Percentiles rank a stretch among this genome's conserved stretches.
These are phyloP conservation scores for Ligdia adustata DNA, from an alignment of 2,888 invertebrate genomes.

Conservation along the genomic window DNA sequence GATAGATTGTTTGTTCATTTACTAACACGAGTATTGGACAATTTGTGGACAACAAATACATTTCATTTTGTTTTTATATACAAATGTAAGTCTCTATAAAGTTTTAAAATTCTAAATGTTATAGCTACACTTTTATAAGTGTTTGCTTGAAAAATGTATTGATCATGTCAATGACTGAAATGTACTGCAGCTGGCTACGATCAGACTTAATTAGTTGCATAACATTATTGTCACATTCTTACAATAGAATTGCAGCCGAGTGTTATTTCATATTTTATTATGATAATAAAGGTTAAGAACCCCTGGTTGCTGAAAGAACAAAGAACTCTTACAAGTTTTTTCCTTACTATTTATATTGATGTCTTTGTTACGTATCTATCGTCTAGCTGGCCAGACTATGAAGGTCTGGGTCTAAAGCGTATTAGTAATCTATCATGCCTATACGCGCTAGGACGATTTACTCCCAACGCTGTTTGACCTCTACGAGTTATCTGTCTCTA, in stretches of 20 bases:
- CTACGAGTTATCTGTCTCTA: constrained; percentile 5
- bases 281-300: neutral
- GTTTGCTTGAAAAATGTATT: too few relatives aligned
- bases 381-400: neutral
- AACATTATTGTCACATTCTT: constrained; percentile 4
- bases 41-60: too few relatives aligned
- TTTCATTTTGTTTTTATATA: too few relatives aligned
- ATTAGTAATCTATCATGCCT: neutral
- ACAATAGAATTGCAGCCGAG: constrained; percentile 4
- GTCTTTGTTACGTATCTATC: neutral
- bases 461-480: constrained; percentile 2
- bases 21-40: too few relatives aligned
- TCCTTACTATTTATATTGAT: neutral
- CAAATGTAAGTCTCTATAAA: too few relatives aligned
- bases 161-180: too few relatives aligned
- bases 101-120: too few relatives aligned
- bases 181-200: neutral
- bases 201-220: neutral
- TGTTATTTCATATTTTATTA: constrained; percentile 3
- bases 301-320: constrained; percentile 1
- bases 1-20: neutral
- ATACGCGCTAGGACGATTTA: neutral
- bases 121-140: too few relatives aligned
- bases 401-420: neutral
- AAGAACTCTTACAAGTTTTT: constrained; percentile 5